A percentile compares a stretch with the other conserved stretches of the same genome.
phyloP scores from a whole-genome alignment of 2,888 invertebrate species.

The Operophtera brumata region DNA sequence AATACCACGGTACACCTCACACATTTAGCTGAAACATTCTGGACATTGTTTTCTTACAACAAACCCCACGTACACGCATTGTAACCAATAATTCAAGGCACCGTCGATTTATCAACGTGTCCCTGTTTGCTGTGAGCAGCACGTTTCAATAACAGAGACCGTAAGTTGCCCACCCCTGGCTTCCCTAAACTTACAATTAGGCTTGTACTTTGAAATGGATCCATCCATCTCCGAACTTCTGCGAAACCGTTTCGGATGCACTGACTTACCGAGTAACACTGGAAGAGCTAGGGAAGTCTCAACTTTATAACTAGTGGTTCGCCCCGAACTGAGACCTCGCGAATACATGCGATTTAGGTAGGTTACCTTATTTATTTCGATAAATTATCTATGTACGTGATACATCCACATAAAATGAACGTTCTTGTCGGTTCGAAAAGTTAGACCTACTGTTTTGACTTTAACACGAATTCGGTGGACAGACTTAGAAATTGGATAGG shows the following conservation, averaged over 20 bases:
- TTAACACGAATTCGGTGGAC: too few relatives aligned
- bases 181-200: constrained; percentile 58
- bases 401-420: too few relatives aligned
- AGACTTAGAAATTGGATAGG: too few relatives aligned
- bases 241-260: constrained; percentile 44
- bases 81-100: constrained; percentile 8
- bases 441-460: too few relatives aligned
- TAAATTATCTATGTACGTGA: too few relatives aligned
- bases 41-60: background rate
- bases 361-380: too few relatives aligned
- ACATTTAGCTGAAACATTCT: too few relatives aligned
- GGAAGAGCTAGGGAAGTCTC: constrained; percentile 11
- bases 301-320: background rate
- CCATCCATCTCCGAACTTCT: constrained; percentile 64
- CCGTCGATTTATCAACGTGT: constrained; percentile 23
- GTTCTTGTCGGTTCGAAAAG: too few relatives aligned
- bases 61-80: background rate
- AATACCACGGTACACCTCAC: too few relatives aligned
- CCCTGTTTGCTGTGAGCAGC: constrained; percentile 24
- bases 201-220: constrained; percentile 56
- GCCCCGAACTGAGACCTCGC: too few relatives aligned
- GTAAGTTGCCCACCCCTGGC: constrained; percentile 30
- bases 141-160: constrained; percentile 35
- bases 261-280: constrained; percentile 28
- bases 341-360: too few relatives aligned